These are phyloP conservation scores for Scarus forsteni DNA, from an alignment of 2,797 vertebrate species.

Conservation along the genomic window DNA sequence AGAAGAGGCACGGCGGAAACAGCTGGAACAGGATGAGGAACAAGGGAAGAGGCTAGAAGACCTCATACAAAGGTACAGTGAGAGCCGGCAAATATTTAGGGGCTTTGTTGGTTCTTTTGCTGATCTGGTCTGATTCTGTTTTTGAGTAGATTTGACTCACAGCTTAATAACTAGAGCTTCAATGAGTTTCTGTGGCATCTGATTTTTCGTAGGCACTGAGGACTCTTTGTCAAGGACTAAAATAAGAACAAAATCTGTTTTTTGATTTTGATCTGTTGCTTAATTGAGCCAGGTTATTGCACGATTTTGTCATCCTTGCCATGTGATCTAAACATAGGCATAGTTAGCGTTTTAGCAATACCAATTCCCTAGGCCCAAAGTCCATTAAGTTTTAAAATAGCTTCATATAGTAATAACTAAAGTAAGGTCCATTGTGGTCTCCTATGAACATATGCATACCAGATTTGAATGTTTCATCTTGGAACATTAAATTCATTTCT, in stretches of 20 bases:
- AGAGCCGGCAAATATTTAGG: not conserved
- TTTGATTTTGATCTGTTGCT: not conserved
- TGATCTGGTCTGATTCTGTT: not conserved
- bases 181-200: slow-evolving; percentile 22
- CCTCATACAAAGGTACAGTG: slow-evolving; percentile 89
- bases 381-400: too few relatives aligned
- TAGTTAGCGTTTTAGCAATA: not conserved
- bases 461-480: too few relatives aligned
- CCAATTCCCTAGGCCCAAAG: too few relatives aligned
- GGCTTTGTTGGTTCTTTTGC: slow-evolving; percentile 7
- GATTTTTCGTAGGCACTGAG: not conserved
- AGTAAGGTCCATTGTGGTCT: too few relatives aligned
- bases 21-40: slow-evolving; percentile 93
- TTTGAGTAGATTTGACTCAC: slow-evolving; percentile 22
- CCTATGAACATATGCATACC: too few relatives aligned
- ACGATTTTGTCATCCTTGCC: not conserved
- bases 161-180: slow-evolving; percentile 5
- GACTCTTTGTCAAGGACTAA: not conserved
- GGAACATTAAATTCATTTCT: too few relatives aligned
- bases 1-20: slow-evolving; percentile 88
- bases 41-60: slow-evolving; percentile 92
- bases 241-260: slow-evolving; percentile 3
- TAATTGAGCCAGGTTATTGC: not conserved
- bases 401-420: too few relatives aligned
- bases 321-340: too few relatives aligned